Evolutionary conservation across 2,113 vertebrate genomes (phyloP).

Genomic region (Lagopus muta): DNA sequence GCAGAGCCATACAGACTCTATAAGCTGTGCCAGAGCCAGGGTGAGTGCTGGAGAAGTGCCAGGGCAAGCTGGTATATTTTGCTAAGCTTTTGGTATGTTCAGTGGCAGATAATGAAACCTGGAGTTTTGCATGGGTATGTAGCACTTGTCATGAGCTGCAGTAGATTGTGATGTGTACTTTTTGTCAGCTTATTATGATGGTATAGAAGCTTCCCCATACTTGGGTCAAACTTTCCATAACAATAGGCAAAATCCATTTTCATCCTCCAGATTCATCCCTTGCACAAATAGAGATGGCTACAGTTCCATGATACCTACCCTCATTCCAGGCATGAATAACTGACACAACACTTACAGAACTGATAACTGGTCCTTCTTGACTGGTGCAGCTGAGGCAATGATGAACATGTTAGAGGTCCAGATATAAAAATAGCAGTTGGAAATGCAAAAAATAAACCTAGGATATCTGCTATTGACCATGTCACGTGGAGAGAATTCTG

Average conservation of each 20-base stretch:
- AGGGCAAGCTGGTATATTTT: slow-evolving; percentile 31
- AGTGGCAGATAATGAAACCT: slow-evolving; percentile 19
- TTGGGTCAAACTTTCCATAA: background rate
- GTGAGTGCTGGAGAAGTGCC: background rate
- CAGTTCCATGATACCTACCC: background rate
- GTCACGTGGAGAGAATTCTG: background rate
- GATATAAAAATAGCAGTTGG: background rate
- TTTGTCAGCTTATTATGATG: background rate
- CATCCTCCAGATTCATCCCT: background rate
- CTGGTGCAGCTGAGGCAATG: background rate
- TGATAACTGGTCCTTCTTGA: background rate
- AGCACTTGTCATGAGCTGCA: slow-evolving; percentile 35
- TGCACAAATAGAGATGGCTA: background rate
- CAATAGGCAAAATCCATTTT: background rate
- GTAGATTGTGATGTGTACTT: background rate
- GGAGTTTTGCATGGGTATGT: slow-evolving; percentile 24
- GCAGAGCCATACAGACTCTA: background rate
- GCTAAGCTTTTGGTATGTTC: background rate
- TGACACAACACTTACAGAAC: background rate
- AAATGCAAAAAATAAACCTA: background rate
- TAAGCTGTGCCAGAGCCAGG: background rate
- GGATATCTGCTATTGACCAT: background rate
- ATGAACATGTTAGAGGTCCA: background rate
- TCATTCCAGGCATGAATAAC: background rate
- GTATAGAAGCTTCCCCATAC: background rate